These are phyloP conservation scores for Acleris literana DNA, from an alignment of 2,888 invertebrate species.

Conservation along the genomic window DNA sequence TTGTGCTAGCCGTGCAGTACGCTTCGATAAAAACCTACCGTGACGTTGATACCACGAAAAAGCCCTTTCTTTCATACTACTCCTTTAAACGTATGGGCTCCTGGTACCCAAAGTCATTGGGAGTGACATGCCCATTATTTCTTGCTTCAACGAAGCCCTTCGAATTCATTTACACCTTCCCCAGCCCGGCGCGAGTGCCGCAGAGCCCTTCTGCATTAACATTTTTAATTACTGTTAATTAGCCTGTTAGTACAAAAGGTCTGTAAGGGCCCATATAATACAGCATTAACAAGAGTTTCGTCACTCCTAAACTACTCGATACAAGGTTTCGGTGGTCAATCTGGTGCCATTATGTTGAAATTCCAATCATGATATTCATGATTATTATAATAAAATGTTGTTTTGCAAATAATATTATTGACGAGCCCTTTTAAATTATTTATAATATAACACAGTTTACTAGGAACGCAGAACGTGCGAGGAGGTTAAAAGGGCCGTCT, in stretches of 20 bases:
- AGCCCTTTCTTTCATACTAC: conserved; percentile 27
- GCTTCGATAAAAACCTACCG: conserved; percentile 18
- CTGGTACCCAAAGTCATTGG: conserved; percentile 83
- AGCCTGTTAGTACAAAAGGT: conserved; percentile 32
- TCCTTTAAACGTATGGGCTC: conserved; percentile 58
- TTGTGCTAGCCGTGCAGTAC: no score
- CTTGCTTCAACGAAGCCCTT: conserved; percentile 71
- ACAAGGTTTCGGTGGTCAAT: neutral
- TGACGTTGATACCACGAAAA: conserved; percentile 16
- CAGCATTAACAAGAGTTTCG: neutral
- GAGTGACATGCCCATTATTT: conserved; percentile 84
- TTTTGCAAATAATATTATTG: conserved; percentile 60
- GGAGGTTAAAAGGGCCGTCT: conserved; percentile 71
- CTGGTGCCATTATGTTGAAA: no score
- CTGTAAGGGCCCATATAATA: neutral
- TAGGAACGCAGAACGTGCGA: conserved; percentile 68
- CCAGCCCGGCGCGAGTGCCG: conserved; percentile 38
- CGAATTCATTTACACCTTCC: conserved; percentile 73
- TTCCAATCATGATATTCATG: neutral
- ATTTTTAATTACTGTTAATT: conserved; percentile 66
- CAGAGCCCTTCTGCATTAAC: conserved; percentile 49
- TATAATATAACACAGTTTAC: conserved; percentile 83
- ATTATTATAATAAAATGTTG: conserved; percentile 46
- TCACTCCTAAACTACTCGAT: neutral
- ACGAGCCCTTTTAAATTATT: conserved; percentile 82